Evolutionary conservation across 2,888 invertebrate species (phyloP).

Genomic region (Druceiella hillmani): DNA sequence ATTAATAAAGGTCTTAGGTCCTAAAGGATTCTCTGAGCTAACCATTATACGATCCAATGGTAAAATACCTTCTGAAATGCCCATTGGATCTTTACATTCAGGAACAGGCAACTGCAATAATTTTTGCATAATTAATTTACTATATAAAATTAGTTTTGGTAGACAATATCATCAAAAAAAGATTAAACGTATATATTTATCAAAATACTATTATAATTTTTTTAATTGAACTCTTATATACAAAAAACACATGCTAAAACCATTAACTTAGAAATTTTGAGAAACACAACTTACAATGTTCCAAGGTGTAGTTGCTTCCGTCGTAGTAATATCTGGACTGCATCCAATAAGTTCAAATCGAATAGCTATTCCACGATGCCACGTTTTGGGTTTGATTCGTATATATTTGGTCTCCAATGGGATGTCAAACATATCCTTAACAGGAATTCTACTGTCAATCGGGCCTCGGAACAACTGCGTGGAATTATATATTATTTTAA

Average conservation of each 20-base stretch:
- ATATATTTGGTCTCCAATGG: conserved; percentile 73
- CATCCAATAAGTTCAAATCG: conserved; percentile 75
- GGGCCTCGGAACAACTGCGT: conserved; percentile 68
- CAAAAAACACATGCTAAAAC: no score
- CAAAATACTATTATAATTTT: no score
- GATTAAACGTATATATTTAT: no score
- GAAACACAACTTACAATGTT: no score
- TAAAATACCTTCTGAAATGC: conserved; percentile 58
- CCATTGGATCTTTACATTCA: conserved; percentile 68
- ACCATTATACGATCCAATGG: conserved; percentile 60
- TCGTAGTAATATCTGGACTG: conserved; percentile 26
- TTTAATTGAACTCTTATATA: no score
- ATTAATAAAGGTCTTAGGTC: no score
- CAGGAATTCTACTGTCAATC: conserved; percentile 50
- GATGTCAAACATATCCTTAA: conserved; percentile 59
- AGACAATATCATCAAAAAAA: no score
- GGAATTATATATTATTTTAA: conserved; percentile 6
- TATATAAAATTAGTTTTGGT: no score
- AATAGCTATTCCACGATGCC: conserved; percentile 62
- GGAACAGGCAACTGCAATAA: conserved; percentile 30
- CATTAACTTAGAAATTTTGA: no score
- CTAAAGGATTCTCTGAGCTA: conserved; percentile 51
- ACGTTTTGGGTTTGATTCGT: conserved; percentile 67
- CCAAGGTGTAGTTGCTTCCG: conserved; percentile 15
- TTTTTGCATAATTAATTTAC: no score